These are phyloP conservation scores for Aplysina aerophoba DNA, from an alignment of 37 sponge, comb jelly and placozoan species.

Conservation along the genomic window DNA sequence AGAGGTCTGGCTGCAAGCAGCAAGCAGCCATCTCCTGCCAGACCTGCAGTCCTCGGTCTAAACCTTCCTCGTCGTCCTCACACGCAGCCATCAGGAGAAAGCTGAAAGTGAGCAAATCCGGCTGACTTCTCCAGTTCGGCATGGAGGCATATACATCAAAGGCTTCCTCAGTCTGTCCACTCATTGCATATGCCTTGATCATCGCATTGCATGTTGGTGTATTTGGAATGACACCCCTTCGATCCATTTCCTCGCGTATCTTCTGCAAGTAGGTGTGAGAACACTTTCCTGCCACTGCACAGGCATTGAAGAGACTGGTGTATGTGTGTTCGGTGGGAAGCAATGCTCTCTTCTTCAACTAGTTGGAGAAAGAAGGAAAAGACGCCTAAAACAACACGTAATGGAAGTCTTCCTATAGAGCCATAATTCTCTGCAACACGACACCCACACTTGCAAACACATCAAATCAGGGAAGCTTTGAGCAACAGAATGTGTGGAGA, in stretches of 20 bases:
- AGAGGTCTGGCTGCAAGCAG: slow-evolving; percentile 37
- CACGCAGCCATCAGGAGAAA: slow-evolving; percentile 44
- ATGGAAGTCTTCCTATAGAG: background rate
- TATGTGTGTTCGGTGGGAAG: slow-evolving; percentile 67
- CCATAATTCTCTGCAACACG: background rate
- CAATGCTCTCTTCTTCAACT: slow-evolving; percentile 74
- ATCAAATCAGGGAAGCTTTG: no score
- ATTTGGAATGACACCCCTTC: slow-evolving; percentile 55
- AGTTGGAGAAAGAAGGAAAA: background rate
- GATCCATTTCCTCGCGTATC: slow-evolving; percentile 62
- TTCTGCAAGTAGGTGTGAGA: slow-evolving; percentile 29
- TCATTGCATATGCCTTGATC: slow-evolving; percentile 52
- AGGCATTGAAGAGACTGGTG: slow-evolving; percentile 63
- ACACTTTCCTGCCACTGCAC: slow-evolving; percentile 49
- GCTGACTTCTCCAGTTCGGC: slow-evolving; percentile 14
- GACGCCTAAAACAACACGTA: background rate
- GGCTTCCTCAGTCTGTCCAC: slow-evolving; percentile 42
- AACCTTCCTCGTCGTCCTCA: slow-evolving; percentile 41
- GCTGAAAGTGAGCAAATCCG: slow-evolving; percentile 57
- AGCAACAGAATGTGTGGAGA: no score
- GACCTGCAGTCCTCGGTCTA: slow-evolving; percentile 35
- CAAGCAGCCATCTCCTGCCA: slow-evolving; percentile 52
- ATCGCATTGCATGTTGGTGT: slow-evolving; percentile 58
- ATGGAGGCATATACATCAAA: slow-evolving; percentile 50
- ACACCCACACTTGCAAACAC: no score